Evolutionary conservation across 1,140 invertebrate species (phyloP).

Genomic region (Pseudomyrmex cubaensis): DNA sequence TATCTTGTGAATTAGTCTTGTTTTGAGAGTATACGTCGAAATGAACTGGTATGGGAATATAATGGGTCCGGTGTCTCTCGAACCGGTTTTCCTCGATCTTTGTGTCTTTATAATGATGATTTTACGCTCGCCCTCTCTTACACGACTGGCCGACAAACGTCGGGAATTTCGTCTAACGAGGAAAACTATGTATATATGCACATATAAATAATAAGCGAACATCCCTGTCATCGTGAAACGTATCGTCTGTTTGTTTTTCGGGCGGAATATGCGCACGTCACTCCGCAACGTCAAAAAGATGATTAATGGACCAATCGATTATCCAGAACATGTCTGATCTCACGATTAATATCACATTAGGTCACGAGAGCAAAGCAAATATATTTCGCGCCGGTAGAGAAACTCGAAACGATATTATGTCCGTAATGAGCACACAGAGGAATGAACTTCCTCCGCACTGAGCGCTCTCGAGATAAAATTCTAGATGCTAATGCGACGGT

Average conservation of each 20-base stretch:
- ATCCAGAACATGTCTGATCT: not conserved
- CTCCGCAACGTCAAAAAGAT: not conserved
- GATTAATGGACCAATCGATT: conserved; percentile 18
- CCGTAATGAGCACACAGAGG: not conserved
- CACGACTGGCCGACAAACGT: conserved; percentile 21
- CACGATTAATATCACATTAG: not conserved
- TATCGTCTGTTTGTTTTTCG: not conserved
- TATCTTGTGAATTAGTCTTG: conserved; percentile 66
- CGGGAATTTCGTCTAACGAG: conserved; percentile 41
- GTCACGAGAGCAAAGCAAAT: too few relatives aligned
- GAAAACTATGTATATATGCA: not conserved
- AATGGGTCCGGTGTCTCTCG: conserved; percentile 61
- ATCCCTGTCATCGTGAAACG: conserved; percentile 25
- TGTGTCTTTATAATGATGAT: conserved; percentile 66
- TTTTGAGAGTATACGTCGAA: conserved; percentile 22
- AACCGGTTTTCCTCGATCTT: conserved; percentile 75
- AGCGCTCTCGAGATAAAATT: conserved; percentile 18
- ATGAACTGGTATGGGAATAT: conserved; percentile 56
- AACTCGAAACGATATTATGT: conserved; percentile 16
- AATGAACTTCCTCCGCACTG: not conserved
- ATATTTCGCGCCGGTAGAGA: not conserved
- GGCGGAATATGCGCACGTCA: not conserved
- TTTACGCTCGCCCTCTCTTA: not conserved
- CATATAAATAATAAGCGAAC: conserved; percentile 40
- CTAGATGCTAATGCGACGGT: not conserved